These are phyloP conservation scores for Equus przewalskii DNA, from an alignment of 2,113 vertebrate genomes.

Conservation along the genomic window DNA sequence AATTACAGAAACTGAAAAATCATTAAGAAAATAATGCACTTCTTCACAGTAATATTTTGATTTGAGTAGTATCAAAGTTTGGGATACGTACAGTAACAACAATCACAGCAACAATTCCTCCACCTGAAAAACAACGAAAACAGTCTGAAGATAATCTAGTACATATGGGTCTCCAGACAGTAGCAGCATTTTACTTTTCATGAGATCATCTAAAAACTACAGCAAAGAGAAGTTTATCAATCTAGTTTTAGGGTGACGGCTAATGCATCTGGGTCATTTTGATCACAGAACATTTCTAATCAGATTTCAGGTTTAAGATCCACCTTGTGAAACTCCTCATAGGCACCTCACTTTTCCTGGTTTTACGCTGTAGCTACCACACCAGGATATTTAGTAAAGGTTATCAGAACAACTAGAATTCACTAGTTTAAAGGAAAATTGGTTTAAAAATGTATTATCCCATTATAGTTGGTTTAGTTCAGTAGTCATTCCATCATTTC, in stretches of 20 bases:
- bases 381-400: background rate
- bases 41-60: background rate
- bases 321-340: background rate
- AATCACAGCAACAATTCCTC: background rate
- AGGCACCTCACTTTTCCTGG: background rate
- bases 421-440: background rate
- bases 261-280: background rate
- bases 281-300: background rate
- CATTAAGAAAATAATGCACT: background rate
- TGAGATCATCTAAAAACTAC: too few relatives aligned
- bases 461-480: background rate
- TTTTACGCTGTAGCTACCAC: background rate
- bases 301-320: background rate
- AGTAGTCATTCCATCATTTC: background rate
- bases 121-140: constrained; percentile 63
- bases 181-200: too few relatives aligned
- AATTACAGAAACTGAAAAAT: background rate
- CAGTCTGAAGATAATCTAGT: background rate
- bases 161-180: background rate
- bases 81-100: too few relatives aligned
- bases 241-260: background rate
- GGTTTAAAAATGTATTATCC: background rate
- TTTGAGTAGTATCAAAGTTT: too few relatives aligned
- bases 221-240: background rate
- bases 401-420: background rate